A percentile compares a stretch with the other conserved stretches of the same genome.
Evolutionary conservation across 2,113 vertebrate species (phyloP).

Genomic region (Phyllostomus hastatus): DNA sequence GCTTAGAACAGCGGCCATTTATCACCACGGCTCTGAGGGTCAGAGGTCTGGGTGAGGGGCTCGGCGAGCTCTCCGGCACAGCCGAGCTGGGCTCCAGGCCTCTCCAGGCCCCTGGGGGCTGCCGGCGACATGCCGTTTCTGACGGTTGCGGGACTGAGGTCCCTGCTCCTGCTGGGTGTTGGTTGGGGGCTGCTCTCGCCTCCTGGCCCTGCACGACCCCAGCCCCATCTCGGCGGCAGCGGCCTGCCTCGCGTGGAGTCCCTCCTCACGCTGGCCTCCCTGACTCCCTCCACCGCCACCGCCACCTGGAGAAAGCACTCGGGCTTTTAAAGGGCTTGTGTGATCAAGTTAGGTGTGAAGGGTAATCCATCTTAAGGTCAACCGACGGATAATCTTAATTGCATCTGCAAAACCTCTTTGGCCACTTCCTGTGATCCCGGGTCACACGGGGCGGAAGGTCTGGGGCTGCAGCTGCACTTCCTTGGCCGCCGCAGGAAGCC

Average conservation of each 20-base stretch:
- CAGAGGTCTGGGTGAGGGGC: background rate
- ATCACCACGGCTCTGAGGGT: accelerated
- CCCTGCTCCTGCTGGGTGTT: background rate
- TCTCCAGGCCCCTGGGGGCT: no score
- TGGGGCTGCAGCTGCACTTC: no score
- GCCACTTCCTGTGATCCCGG: accelerated
- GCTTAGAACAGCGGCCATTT: accelerated
- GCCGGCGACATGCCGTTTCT: accelerated
- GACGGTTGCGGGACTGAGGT: background rate
- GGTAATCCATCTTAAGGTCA: background rate
- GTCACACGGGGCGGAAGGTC: accelerated
- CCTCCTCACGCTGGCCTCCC: accelerated
- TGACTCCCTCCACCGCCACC: accelerated
- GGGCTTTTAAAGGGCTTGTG: background rate
- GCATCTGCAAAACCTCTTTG: background rate
- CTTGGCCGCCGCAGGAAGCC: background rate
- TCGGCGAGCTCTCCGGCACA: accelerated
- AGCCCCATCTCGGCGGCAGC: background rate
- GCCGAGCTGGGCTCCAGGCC: background rate
- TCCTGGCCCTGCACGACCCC: background rate
- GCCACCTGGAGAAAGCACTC: background rate
- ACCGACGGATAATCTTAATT: background rate
- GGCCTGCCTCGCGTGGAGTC: accelerated
- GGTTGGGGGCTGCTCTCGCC: background rate
- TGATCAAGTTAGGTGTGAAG: accelerated